These are phyloP conservation scores for Eutrigla gurnardus DNA, from an alignment of 2,797 vertebrate genomes.

Conservation along the genomic window DNA sequence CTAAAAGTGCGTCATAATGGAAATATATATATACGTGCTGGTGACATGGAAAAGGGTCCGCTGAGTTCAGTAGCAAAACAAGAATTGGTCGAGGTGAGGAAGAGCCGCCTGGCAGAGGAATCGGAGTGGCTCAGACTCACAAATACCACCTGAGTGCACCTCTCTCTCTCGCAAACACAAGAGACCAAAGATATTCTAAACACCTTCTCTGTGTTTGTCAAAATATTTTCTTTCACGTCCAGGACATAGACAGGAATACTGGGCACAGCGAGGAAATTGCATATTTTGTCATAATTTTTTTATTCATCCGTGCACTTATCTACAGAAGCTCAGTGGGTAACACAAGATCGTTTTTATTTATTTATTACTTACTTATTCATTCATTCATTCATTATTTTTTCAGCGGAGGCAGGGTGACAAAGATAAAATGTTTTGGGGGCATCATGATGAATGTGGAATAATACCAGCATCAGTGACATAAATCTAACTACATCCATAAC, in stretches of 20 bases:
- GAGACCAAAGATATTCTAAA: slow-evolving; percentile 47
- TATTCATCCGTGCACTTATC: slow-evolving; percentile 1
- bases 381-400: not conserved
- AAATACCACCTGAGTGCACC: slow-evolving; percentile 29
- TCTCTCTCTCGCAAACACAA: slow-evolving; percentile 7
- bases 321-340: not conserved
- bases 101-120: slow-evolving; percentile 24
- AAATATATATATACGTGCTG: slow-evolving; percentile 52
- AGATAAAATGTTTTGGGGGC: not conserved
- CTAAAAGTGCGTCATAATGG: slow-evolving; percentile 62
- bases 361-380: slow-evolving; percentile 1
- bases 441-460: not conserved
- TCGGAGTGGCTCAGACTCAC: slow-evolving; percentile 50
- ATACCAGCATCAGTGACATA: not conserved
- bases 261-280: slow-evolving; percentile 5
- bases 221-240: slow-evolving; percentile 29
- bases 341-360: not conserved
- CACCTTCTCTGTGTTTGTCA: slow-evolving; percentile 22
- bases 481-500: not conserved
- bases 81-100: slow-evolving; percentile 71
- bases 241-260: slow-evolving; percentile 7
- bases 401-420: slow-evolving; percentile 2
- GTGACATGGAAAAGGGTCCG: slow-evolving; percentile 48
- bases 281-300: slow-evolving; percentile 5
- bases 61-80: slow-evolving; percentile 60